A percentile compares a stretch with the other conserved stretches of the same genome.
Evolutionary conservation across 1,140 invertebrate species (phyloP).

Genomic region (Ephestia elutella): DNA sequence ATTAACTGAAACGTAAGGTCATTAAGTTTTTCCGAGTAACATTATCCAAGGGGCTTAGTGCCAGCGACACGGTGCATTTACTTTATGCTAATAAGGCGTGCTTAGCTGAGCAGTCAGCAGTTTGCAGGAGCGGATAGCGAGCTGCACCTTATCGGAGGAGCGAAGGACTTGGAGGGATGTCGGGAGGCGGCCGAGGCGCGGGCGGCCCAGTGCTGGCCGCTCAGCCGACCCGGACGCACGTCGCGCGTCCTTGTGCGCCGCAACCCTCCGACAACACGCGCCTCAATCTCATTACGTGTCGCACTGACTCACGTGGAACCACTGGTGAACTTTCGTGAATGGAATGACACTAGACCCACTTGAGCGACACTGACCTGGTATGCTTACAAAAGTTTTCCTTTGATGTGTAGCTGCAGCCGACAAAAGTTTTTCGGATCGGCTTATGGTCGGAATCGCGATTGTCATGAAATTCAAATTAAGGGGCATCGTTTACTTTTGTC

Average conservation of each 20-base stretch:
- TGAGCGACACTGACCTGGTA: constrained; percentile 31
- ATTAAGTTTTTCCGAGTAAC: constrained; percentile 18
- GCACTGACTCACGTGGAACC: constrained; percentile 52
- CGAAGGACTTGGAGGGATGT: constrained; percentile 50
- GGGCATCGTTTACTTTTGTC: constrained; percentile 1
- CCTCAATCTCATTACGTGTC: constrained; percentile 64
- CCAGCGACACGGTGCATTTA: constrained; percentile 40
- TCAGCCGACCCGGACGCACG: constrained; percentile 51
- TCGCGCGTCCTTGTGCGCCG: constrained; percentile 26
- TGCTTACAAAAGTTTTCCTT: constrained; percentile 24
- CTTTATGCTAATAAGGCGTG: constrained; percentile 63
- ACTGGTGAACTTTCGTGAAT: constrained; percentile 35
- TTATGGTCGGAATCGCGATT: constrained; percentile 1
- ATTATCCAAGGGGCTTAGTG: constrained; percentile 20
- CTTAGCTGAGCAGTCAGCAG: constrained; percentile 56
- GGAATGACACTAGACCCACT: constrained; percentile 39
- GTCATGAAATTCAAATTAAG: constrained; percentile 5
- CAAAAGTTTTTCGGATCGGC: constrained; percentile 8
- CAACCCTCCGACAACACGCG: constrained; percentile 15
- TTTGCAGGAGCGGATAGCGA: constrained; percentile 41
- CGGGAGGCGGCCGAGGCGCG: constrained; percentile 35
- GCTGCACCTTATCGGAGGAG: constrained; percentile 50
- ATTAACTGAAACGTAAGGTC: constrained; percentile 19
- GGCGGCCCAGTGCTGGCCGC: constrained; percentile 55
- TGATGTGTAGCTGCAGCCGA: constrained; percentile 14